Base-by-base conservation (phyloP, 2,888 invertebrate species). In the Herminia tarsipennalis region DNA sequence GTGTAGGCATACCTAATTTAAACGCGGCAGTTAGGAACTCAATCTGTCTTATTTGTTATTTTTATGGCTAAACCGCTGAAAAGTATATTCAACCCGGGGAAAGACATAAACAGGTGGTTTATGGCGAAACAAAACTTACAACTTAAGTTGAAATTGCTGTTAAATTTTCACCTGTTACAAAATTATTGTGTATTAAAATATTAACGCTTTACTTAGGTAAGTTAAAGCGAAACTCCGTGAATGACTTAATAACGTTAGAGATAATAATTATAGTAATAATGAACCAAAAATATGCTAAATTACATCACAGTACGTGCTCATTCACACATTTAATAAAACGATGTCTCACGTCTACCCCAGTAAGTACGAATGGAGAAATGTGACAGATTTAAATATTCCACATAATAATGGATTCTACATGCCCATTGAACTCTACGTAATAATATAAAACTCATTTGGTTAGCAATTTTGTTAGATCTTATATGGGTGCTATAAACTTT, bases 241-340 rank as follows among this genome's bases (percentile, higher is more conserved):
- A 39, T 39, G 17, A 45, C 29, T 33, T 39, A 45, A 45, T 39
- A 14, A 14, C 14, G 24, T 45, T 38, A 45, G 2, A 28, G 22
- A 6, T 45, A 39, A 34, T 28, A 21, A 16, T 21, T 13, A 14
- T 35, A 35, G 44, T 28, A 33, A 55, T 55, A 48, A 55, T n/a
- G 40, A 39, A 25, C 45, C 37, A 45, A 47, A 50, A 55, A 51
- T 54, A 32, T 51, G 20, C 17, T 36, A 52, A 48, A 41, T 44
- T 16, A 17, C 20, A 46, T 3, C 24, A 20, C 1, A 17, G 17
- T 17, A 22, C 44, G 38, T 44, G 27, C 25, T 44, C 17, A 30
- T 20, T 13, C 22, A 27, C 16, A 22, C 9, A 27, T 43, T 32
- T 32, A n/a, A 27, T 13, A 2, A 20, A 22, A 10, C 3, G 28